phyloP scores from a whole-genome alignment of 2,888 invertebrate genomes.

The Drosophila greeni region DNA sequence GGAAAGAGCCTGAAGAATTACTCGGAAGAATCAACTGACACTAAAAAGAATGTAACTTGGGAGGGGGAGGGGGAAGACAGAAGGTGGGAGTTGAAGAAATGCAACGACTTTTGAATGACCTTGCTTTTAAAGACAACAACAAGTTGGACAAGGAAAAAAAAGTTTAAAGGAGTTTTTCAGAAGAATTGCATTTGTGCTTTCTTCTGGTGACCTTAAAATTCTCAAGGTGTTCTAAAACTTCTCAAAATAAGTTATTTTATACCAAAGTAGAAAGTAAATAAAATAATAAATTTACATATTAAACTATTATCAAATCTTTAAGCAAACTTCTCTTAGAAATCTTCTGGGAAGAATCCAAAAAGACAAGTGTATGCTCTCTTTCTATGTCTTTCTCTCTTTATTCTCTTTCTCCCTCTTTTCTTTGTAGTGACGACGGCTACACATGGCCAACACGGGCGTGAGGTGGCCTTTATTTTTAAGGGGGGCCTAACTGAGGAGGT shows the following conservation, averaged over 20 bases:
- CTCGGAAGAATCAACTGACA: constrained; percentile 10
- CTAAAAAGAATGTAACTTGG: not conserved
- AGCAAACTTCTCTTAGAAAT: too few relatives aligned
- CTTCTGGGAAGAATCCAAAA: not conserved
- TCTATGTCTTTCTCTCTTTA: not conserved
- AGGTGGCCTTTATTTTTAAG: constrained; percentile 1
- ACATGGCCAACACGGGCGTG: constrained; percentile 21
- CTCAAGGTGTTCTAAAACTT: not conserved
- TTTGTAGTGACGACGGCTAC: not conserved
- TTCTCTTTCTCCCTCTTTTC: not conserved
- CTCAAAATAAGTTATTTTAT: not conserved
- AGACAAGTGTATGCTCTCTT: not conserved
- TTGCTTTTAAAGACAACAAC: constrained; percentile 3
- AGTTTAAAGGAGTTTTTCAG: not conserved
- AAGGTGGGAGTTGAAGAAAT: not conserved
- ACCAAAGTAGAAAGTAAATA: not conserved
- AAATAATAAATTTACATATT: not conserved
- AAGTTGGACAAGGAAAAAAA: too few relatives aligned
- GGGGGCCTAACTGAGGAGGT: not conserved
- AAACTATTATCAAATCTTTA: too few relatives aligned
- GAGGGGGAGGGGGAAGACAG: not conserved
- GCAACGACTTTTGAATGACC: constrained; percentile 16
- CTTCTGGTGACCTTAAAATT: not conserved
- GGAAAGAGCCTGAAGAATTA: not conserved
- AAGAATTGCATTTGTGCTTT: not conserved